Base-by-base conservation (phyloP, 1,140 invertebrate species). In the Leucophenga varia region DNA sequence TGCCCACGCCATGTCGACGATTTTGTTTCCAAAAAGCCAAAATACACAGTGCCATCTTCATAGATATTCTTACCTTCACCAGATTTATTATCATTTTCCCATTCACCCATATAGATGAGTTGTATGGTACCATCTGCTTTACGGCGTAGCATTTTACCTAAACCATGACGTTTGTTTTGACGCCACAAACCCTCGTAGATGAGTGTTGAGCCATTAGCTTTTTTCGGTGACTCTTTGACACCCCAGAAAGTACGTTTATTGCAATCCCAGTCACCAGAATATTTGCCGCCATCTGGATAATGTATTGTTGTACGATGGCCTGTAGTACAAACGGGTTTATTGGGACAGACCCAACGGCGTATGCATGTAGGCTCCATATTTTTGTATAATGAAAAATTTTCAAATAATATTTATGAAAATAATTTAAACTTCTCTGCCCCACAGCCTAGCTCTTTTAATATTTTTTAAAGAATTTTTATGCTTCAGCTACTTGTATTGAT, bases 1-100 rank as follows among this genome's bases (percentile, higher is more conserved):
- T 71, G 4, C 86, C 86, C 51, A 82, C 78, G 2, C 85, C 85
- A 43, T 84, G 69, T 12, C 81, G 74, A 52, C 80, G 79, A 49
- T 82, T 81, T n/a, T 39, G 42, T 14, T 63, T 49, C 81, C 81
- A 83, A n/a, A 64, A 42, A 3, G n/a, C 67, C 70, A 34, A 64
- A 74, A 54, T 71, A 73, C 4, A 71, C 53, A 21, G 59, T 57
- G 0, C 71, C 71, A 35, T 74, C 59, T 2, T 50, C 3, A 49
- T 71, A 73, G 41, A 69, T 65, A 17, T 73, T 54, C 19, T 69
- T 71, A 16, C 71, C 71, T 50, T 64, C 75, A 50, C 80, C 81
- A n/a, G 72, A 61, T 57, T 77, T 81, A 47, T 72, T 68, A 46
- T 80, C 75, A 28, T 79, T 54, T 44, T 56, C 67, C 81, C 81